Percentiles rank a stretch among this genome's conserved stretches.
phyloP scores from a whole-genome alignment of 2,113 vertebrate genomes.

The Stercorarius parasiticus region DNA sequence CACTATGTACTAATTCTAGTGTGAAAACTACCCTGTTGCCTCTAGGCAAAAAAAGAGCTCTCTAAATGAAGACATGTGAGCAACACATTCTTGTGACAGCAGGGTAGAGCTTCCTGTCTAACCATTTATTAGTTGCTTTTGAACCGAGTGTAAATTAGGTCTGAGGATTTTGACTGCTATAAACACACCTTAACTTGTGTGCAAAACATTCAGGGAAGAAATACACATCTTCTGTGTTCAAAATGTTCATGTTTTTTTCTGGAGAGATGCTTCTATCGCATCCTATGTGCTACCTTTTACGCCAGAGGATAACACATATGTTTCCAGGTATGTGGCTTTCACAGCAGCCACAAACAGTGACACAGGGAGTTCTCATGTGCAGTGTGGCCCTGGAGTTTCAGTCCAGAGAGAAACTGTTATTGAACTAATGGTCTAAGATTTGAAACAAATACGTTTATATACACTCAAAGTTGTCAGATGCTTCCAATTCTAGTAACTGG shows the following conservation, averaged over 20 bases:
- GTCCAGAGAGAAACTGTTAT: not conserved
- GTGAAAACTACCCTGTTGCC: not conserved
- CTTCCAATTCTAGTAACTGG: not conserved
- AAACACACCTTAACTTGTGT: not conserved
- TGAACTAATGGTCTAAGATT: not conserved
- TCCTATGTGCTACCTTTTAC: not conserved
- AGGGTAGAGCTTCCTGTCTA: not conserved
- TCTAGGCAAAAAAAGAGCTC: not conserved
- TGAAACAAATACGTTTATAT: not conserved
- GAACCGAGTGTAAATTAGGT: not conserved
- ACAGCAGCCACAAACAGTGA: not conserved
- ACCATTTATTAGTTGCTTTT: conserved; percentile 3
- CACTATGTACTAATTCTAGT: not conserved
- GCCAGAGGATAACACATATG: not conserved
- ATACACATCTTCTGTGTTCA: not conserved
- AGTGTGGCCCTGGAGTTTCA: not conserved
- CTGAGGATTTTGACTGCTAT: not conserved
- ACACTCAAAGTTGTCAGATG: not conserved
- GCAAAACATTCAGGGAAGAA: not conserved
- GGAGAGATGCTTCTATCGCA: not conserved
- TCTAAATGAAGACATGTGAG: not conserved
- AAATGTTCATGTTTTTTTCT: not conserved
- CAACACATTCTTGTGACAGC: not conserved
- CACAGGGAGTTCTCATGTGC: not conserved
- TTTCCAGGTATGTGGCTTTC: not conserved